Conservation (phyloP, 2,797 vertebrate genomes). For the Tenualosa ilisha region DNA sequence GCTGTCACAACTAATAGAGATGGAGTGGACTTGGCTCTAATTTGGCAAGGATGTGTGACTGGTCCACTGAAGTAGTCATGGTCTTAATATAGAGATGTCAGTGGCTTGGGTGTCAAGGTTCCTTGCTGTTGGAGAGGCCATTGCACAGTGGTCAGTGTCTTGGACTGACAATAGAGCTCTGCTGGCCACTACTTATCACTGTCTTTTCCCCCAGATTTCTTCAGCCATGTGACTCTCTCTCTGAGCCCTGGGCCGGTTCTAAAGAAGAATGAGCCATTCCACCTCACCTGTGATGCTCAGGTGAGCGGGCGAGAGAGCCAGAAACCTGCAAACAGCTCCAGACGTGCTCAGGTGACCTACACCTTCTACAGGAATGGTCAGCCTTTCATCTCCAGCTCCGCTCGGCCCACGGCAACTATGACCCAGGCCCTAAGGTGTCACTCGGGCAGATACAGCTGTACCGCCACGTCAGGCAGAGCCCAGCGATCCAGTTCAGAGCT, state of each 20-base stretch:
- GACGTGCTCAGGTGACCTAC: not conserved
- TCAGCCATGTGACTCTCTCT: not conserved
- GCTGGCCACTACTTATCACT: not conserved
- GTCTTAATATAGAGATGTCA: not conserved
- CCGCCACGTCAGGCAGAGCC: not conserved
- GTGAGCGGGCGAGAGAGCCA: not conserved
- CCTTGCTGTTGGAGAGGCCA: not conserved
- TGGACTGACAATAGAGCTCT: not conserved
- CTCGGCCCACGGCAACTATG: not conserved
- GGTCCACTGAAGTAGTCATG: not conserved
- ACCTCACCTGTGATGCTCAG: not conserved
- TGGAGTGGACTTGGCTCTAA: not conserved
- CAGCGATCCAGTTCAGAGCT: slow-evolving; percentile 1
- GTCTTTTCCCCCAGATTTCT: not conserved
- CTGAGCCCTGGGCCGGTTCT: not conserved
- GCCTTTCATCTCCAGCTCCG: not conserved
- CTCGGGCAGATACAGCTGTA: not conserved
- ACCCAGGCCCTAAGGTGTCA: not conserved
- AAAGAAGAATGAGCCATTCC: not conserved
- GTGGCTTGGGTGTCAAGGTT: not conserved
- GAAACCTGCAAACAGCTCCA: not conserved
- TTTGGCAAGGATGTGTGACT: not conserved
- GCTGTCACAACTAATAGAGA: not conserved
- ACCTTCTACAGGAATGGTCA: slow-evolving; percentile 13
- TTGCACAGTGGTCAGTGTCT: not conserved